Evolutionary conservation across 1,140 invertebrate genomes (phyloP).

Genomic region (Drosophila paulistorum): DNA sequence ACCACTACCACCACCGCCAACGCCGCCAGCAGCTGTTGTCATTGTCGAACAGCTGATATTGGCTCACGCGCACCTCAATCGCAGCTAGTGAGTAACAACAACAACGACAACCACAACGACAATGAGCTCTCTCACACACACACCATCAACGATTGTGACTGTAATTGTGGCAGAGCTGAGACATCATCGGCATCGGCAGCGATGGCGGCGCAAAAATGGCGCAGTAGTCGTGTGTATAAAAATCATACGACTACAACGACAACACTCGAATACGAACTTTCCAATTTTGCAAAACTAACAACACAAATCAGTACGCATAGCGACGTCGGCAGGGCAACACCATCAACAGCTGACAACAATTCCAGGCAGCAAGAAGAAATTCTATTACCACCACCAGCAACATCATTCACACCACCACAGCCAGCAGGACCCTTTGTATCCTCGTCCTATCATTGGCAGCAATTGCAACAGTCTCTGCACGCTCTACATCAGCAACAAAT

Average conservation of each 20-base stretch:
- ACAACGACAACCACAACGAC: slow-evolving; percentile 35
- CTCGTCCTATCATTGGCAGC: slow-evolving; percentile 64
- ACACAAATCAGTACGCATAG: slow-evolving; percentile 80
- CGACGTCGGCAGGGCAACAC: slow-evolving; percentile 56
- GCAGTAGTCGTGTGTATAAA: slow-evolving; percentile 77
- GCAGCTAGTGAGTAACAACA: slow-evolving; percentile 31
- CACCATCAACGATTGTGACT: slow-evolving; percentile 22
- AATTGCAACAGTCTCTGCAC: slow-evolving; percentile 61
- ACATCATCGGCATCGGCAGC: slow-evolving; percentile 3
- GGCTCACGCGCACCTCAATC: slow-evolving; percentile 43
- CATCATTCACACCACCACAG: no score
- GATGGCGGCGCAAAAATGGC: slow-evolving; percentile 51
- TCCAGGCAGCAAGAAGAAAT: slow-evolving; percentile 1
- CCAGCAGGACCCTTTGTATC: slow-evolving; percentile 45
- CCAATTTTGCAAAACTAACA: slow-evolving; percentile 81
- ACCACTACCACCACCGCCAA: neutral
- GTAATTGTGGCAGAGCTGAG: slow-evolving; percentile 24
- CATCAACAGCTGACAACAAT: slow-evolving; percentile 26
- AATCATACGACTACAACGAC: slow-evolving; percentile 82
- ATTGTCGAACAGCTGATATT: slow-evolving; percentile 70
- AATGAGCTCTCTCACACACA: slow-evolving; percentile 33
- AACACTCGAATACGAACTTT: slow-evolving; percentile 82
- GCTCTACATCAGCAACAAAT: slow-evolving; percentile 49
- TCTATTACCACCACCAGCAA: slow-evolving; percentile 20
- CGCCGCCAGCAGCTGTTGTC: slow-evolving; percentile 48